These are phyloP conservation scores for Drosophila flavopinicola DNA, from an alignment of 2,888 invertebrate genomes.

Conservation along the genomic window DNA sequence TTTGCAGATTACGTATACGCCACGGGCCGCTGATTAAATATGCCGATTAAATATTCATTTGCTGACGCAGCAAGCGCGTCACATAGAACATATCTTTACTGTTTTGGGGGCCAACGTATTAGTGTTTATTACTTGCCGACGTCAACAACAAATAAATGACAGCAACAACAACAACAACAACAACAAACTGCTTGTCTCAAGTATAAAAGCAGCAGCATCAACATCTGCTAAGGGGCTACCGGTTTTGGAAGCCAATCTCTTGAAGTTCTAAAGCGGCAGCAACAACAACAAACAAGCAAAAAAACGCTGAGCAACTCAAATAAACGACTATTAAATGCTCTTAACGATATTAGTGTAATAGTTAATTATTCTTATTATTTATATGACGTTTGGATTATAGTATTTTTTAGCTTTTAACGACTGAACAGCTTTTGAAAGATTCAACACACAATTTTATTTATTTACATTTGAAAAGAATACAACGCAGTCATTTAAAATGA, in stretches of 20 bases:
- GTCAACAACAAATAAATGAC: conserved; percentile 67
- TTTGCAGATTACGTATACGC: conserved; percentile 57
- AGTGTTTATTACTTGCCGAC: conserved; percentile 61
- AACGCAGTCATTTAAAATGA: no score
- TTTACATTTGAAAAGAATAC: no score
- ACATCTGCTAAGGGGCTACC: conserved; percentile 56
- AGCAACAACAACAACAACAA: conserved; percentile 13
- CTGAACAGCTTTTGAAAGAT: no score
- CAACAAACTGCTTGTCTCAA: conserved; percentile 34
- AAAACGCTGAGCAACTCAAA: not conserved
- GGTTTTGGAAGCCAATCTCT: conserved; percentile 51
- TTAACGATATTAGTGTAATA: not conserved
- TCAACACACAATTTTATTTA: no score
- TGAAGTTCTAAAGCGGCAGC: conserved; percentile 35
- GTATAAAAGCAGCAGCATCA: conserved; percentile 39
- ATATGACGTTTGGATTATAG: no score
- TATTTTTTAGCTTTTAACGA: no score
- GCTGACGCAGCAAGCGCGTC: conserved; percentile 75
- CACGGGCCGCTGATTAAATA: conserved; percentile 58
- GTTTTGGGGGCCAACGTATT: conserved; percentile 28
- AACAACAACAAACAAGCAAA: conserved; percentile 25
- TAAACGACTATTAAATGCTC: conserved; percentile 10
- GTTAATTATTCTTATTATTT: no score
- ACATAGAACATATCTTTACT: conserved; percentile 55
- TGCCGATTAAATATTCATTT: conserved; percentile 75